A percentile compares a stretch with the other conserved stretches of the same genome.
phyloP scores from a whole-genome alignment of 2,113 vertebrate species.

The Falco punctatus region DNA sequence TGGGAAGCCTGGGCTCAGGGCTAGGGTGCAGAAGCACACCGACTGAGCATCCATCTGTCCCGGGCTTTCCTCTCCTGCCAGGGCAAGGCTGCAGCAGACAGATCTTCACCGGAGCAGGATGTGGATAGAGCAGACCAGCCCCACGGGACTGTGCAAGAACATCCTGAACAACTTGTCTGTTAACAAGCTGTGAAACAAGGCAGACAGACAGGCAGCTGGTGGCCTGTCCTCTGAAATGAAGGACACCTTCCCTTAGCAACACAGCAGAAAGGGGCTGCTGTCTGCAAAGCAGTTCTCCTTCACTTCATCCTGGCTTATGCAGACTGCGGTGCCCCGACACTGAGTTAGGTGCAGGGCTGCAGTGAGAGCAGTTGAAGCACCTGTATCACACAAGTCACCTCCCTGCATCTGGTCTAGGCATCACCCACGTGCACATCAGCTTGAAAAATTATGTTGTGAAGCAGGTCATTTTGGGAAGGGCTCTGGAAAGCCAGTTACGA shows the following conservation, averaged over 20 bases:
- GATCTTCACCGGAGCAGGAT: neutral
- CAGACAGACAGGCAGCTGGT: neutral
- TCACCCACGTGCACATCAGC: rapidly evolving
- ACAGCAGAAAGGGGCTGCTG: neutral
- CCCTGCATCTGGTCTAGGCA: neutral
- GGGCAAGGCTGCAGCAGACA: neutral
- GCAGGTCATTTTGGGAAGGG: neutral
- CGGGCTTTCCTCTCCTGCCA: neutral
- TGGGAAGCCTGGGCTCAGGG: neutral
- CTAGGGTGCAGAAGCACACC: neutral
- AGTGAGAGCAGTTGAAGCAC: neutral
- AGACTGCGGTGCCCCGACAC: rapidly evolving
- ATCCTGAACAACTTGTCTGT: neutral
- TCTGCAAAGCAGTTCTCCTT: neutral
- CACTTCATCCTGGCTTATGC: neutral
- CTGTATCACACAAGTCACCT: rapidly evolving
- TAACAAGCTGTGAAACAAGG: constrained; percentile 2
- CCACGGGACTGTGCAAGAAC: neutral
- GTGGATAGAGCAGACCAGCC: neutral
- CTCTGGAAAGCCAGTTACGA: neutral
- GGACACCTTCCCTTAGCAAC: neutral
- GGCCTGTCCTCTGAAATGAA: neutral
- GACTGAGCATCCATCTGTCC: neutral
- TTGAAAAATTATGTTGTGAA: neutral
- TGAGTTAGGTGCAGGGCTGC: neutral